phyloP scores from a whole-genome alignment of 1,140 invertebrate genomes.

The Tetramorium simillimum region DNA sequence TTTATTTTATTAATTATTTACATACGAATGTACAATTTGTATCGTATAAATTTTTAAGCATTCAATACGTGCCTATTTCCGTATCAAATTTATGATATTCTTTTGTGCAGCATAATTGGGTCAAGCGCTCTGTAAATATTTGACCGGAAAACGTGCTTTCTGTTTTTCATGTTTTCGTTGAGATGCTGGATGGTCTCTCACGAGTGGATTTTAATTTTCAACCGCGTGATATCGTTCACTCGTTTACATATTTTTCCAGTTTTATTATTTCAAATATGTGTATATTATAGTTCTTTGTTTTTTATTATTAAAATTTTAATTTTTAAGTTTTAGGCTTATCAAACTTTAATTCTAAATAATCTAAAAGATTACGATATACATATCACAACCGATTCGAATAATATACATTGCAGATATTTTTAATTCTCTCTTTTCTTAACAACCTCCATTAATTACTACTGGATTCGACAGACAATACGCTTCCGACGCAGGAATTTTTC shows the following conservation, averaged over 20 bases:
- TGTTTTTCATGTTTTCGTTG: background rate
- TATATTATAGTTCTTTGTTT: background rate
- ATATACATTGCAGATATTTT: background rate
- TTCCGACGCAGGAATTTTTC: conserved; percentile 41
- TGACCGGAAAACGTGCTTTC: conserved; percentile 45
- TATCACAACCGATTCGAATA: too few relatives aligned
- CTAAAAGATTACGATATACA: background rate
- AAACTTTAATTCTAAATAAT: background rate
- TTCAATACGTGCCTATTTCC: conserved; percentile 63
- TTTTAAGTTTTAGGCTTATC: background rate
- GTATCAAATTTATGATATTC: conserved; percentile 71
- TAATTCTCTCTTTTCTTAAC: background rate
- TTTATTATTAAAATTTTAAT: background rate
- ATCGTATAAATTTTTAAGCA: conserved; percentile 65
- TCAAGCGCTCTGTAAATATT: conserved; percentile 76
- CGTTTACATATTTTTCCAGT: conserved; percentile 14
- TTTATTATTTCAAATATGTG: conserved; percentile 3
- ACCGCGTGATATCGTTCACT: background rate
- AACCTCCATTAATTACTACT: conserved; percentile 33
- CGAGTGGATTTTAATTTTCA: conserved; percentile 3
- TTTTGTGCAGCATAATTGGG: conserved; percentile 70
- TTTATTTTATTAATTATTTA: background rate
- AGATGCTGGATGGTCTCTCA: background rate
- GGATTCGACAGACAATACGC: conserved; percentile 19
- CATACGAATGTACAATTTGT: background rate